Percentiles rank a stretch among this genome's conserved stretches.
These are phyloP conservation scores for Enteromius radiatus DNA, from an alignment of 2,797 vertebrate genomes.

Conservation along the genomic window DNA sequence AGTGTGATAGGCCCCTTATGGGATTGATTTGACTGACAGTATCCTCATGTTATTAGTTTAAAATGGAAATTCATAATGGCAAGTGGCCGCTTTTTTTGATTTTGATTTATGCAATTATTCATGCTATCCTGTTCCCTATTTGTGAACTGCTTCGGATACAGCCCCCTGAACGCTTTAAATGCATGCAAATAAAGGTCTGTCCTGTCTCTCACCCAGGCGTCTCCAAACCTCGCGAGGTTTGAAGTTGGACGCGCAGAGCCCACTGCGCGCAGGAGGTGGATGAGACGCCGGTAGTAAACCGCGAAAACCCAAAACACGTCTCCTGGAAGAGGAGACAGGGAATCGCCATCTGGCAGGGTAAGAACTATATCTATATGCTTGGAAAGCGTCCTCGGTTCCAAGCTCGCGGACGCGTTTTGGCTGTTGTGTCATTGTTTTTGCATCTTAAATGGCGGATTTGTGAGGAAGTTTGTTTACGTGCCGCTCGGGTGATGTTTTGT, in stretches of 20 bases:
- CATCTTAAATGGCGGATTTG: neutral
- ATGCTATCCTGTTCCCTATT: too few species aligned
- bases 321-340: neutral
- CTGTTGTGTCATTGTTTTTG: neutral
- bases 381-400: neutral
- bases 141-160: neutral
- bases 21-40: neutral
- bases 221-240: neutral
- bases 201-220: neutral
- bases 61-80: neutral
- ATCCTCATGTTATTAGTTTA: neutral
- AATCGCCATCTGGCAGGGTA: conserved; percentile 16
- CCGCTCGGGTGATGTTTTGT: neutral
- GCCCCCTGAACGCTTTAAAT: neutral
- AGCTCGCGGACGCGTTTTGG: neutral
- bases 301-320: conserved; percentile 23
- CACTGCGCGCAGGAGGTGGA: neutral
- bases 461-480: neutral
- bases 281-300: neutral
- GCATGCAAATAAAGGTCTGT: neutral
- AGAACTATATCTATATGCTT: neutral
- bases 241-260: too few species aligned
- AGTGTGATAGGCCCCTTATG: neutral
- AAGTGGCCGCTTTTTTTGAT: neutral
- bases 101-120: neutral